These are phyloP conservation scores for Gopherus evgoodei DNA, from an alignment of 2,113 vertebrate species.

Conservation along the genomic window DNA sequence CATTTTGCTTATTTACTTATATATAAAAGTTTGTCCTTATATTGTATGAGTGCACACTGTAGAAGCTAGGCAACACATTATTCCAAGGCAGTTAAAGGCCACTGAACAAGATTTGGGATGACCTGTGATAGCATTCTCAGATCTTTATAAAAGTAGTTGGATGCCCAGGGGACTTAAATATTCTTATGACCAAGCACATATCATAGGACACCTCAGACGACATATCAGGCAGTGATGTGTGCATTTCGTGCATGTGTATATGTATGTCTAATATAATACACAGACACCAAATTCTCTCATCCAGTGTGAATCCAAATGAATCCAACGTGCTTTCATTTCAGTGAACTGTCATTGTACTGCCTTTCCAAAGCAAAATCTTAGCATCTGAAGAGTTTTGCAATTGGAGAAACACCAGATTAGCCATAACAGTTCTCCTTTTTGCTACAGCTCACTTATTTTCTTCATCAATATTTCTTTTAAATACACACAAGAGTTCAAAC, in stretches of 20 bases:
- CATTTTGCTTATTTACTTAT: background rate
- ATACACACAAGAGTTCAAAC: background rate
- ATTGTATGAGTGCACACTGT: background rate
- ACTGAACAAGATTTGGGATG: background rate
- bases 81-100: slow-evolving; percentile 20
- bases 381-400: background rate
- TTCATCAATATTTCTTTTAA: background rate
- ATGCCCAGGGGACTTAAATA: background rate
- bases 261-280: background rate
- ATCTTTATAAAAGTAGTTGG: background rate
- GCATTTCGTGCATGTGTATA: background rate
- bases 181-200: background rate
- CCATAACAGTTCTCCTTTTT: background rate
- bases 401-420: slow-evolving; percentile 24
- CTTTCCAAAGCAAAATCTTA: slow-evolving; percentile 23
- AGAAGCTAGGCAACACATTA: background rate
- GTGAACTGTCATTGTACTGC: background rate
- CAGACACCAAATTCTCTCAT: background rate
- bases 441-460: fast-evolving
- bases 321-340: background rate
- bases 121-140: background rate
- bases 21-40: background rate
- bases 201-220: slow-evolving; percentile 24
- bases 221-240: background rate
- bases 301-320: background rate